A percentile compares a stretch with the other conserved stretches of the same genome.
These are phyloP conservation scores for Colaptes auratus DNA, from an alignment of 2,113 vertebrate genomes.

Conservation along the genomic window DNA sequence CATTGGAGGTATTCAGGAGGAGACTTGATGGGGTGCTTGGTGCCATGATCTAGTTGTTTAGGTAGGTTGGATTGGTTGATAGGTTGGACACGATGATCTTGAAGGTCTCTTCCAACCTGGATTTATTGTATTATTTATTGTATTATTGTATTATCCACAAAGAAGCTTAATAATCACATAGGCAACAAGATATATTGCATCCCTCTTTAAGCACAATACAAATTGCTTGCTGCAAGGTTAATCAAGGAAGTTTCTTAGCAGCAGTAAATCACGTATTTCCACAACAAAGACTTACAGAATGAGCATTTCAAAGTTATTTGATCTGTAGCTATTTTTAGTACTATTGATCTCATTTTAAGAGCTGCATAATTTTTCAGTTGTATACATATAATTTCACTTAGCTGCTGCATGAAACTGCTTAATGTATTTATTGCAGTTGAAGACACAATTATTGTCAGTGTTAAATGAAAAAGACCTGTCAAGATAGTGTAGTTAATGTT, in stretches of 20 bases:
- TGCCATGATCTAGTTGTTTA: too few species aligned
- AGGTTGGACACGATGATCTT: too few species aligned
- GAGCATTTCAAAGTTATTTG: neutral
- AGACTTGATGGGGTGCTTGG: too few species aligned
- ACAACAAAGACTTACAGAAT: constrained; percentile 2
- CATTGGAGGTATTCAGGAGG: too few species aligned
- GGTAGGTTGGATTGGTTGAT: too few species aligned
- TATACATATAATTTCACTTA: constrained; percentile 14
- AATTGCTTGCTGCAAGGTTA: neutral
- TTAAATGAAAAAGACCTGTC: constrained; percentile 12
- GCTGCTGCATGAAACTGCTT: neutral
- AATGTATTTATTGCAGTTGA: neutral
- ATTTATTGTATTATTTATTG: too few species aligned
- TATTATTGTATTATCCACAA: neutral
- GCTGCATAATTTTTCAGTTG: constrained; percentile 13
- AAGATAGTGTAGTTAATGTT: neutral
- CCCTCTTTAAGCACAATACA: neutral
- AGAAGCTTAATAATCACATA: neutral
- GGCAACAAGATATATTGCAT: neutral
- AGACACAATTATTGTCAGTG: neutral
- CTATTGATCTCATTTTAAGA: constrained; percentile 27
- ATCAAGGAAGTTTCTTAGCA: neutral
- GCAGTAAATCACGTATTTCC: neutral
- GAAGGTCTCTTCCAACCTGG: too few species aligned
- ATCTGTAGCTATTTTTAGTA: neutral